A percentile compares a stretch with the other conserved stretches of the same genome.
phyloP scores from a whole-genome alignment of 2,113 vertebrate genomes.

The Coracopsis vasa region DNA sequence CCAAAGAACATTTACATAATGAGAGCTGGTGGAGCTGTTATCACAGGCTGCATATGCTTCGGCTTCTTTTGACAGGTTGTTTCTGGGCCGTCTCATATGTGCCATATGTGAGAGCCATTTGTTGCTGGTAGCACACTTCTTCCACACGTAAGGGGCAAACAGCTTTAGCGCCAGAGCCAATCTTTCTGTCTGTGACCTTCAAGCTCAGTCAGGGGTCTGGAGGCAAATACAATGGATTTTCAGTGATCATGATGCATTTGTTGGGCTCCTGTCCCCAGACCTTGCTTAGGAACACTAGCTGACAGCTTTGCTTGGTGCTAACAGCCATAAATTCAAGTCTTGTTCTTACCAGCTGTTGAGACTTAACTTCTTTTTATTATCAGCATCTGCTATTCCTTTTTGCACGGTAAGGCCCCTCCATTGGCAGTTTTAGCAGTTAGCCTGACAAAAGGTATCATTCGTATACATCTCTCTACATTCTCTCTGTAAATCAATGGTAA shows the following conservation, averaged over 20 bases:
- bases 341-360: not conserved
- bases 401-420: not conserved
- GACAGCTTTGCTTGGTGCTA: not conserved
- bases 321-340: not conserved
- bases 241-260: not conserved
- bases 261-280: not conserved
- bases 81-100: not conserved
- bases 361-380: not conserved
- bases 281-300: not conserved
- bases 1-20: rapidly evolving
- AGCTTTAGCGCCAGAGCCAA: not conserved
- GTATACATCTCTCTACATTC: not conserved
- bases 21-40: not conserved
- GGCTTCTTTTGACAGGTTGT: not conserved
- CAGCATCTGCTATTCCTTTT: not conserved
- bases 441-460: not conserved
- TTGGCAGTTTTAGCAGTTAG: not conserved
- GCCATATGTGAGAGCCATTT: not conserved
- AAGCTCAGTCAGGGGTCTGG: not conserved
- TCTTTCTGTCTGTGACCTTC: not conserved
- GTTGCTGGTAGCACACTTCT: not conserved
- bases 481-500: not conserved
- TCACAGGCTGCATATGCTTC: not conserved
- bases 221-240: not conserved
- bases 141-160: rapidly evolving